Conservation (phyloP, 2,888 invertebrate genomes). For the Koerneria pararmatus region DNA sequence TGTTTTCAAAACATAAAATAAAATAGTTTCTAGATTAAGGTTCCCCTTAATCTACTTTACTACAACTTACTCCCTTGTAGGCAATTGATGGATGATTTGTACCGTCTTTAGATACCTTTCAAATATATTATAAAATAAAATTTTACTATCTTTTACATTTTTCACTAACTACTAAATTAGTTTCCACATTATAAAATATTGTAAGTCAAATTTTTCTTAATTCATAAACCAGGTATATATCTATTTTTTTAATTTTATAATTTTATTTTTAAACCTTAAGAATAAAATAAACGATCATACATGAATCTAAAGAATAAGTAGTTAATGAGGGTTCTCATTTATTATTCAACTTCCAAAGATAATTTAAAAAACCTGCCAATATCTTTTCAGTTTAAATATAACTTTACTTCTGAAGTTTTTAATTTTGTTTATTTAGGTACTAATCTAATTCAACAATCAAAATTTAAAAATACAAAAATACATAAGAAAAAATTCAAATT, state of each 20-base stretch:
- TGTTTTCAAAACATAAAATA: slow-evolving; percentile 47
- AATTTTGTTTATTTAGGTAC: slow-evolving; percentile 46
- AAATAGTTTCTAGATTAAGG: slow-evolving; percentile 44
- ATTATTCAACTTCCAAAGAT: slow-evolving; percentile 48
- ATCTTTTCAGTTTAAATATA: slow-evolving; percentile 51
- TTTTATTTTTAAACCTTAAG: slow-evolving; percentile 44
- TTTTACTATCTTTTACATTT: slow-evolving; percentile 49
- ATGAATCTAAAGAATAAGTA: slow-evolving; percentile 43
- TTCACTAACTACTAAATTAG: slow-evolving; percentile 30
- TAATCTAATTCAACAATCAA: slow-evolving; percentile 44
- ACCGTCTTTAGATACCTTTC: slow-evolving; percentile 47
- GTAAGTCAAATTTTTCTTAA: slow-evolving; percentile 42
- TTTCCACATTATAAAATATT: slow-evolving; percentile 41
- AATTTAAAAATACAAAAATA: slow-evolving; percentile 38
- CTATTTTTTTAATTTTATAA: slow-evolving; percentile 45
- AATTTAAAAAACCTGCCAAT: slow-evolving; percentile 49
- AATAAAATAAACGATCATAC: slow-evolving; percentile 51
- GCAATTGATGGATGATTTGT: slow-evolving; percentile 54
- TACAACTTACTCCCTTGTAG: slow-evolving; percentile 52
- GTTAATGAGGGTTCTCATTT: slow-evolving; percentile 49
- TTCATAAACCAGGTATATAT: slow-evolving; percentile 47
- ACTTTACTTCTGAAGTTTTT: slow-evolving; percentile 49
- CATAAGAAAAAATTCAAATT: slow-evolving; percentile 32
- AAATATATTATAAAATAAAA: slow-evolving; percentile 42
- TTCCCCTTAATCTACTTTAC: slow-evolving; percentile 53